phyloP scores from a whole-genome alignment of 1,140 invertebrate species.

The Pogonomyrmex barbatus region DNA sequence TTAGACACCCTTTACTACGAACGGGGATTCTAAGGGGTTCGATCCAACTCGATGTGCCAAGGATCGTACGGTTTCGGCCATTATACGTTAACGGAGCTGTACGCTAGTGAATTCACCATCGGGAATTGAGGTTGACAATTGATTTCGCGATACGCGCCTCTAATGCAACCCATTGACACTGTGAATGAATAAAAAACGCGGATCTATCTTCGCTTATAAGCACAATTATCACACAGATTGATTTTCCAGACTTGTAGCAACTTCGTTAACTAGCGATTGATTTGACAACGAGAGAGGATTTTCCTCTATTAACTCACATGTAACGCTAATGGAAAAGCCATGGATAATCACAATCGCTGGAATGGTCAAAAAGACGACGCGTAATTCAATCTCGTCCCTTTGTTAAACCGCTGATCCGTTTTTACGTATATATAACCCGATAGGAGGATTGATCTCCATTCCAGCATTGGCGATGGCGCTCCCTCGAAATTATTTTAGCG shows the following conservation, averaged over 20 bases:
- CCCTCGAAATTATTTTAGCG: conserved; percentile 1
- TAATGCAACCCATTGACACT: conserved; percentile 62
- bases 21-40: conserved; percentile 49
- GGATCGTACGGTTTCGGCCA: conserved; percentile 42
- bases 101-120: conserved; percentile 19
- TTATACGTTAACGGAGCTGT: conserved; percentile 48
- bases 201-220: conserved; percentile 18
- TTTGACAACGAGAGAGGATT: conserved; percentile 34
- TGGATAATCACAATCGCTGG: conserved; percentile 13
- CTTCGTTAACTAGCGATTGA: conserved; percentile 12
- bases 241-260: background rate
- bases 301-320: conserved; percentile 12
- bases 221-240: background rate
- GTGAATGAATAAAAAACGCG: conserved; percentile 25
- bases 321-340: background rate
- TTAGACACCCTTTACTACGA: conserved; percentile 63
- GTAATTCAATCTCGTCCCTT: conserved; percentile 49
- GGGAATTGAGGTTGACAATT: conserved; percentile 71
- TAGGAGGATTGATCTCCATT: conserved; percentile 12
- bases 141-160: conserved; percentile 61
- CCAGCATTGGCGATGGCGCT: background rate
- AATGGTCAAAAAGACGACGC: conserved; percentile 26
- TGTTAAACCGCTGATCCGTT: conserved; percentile 48
- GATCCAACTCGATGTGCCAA: background rate
- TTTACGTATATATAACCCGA: conserved; percentile 31